Evolutionary conservation across 1,140 invertebrate species (phyloP).

Genomic region (Nixonia krombeini): DNA sequence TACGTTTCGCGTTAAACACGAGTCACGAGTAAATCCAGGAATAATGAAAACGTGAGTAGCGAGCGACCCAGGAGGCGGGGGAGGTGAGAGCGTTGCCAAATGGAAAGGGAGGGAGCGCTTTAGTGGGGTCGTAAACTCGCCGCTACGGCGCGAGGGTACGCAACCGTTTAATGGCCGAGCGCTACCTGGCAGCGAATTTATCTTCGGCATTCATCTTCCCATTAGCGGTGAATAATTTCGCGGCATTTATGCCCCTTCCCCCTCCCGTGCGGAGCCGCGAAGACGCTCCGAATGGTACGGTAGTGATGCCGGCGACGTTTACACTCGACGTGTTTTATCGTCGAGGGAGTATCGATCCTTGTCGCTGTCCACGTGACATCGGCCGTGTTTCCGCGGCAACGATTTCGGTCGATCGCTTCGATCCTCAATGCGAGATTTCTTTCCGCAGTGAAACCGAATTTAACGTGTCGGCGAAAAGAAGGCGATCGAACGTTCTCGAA

Average conservation of each 20-base stretch:
- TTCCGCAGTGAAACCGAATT: conserved; percentile 9
- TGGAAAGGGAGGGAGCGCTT: conserved; percentile 34
- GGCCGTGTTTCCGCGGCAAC: too few species aligned
- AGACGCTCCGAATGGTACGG: conserved; percentile 12
- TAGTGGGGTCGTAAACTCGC: conserved; percentile 50
- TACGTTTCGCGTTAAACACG: not conserved
- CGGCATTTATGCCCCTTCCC: conserved; percentile 56
- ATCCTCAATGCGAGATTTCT: not conserved
- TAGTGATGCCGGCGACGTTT: not conserved
- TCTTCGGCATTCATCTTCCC: conserved; percentile 62
- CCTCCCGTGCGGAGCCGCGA: conserved; percentile 27
- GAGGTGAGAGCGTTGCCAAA: too few species aligned
- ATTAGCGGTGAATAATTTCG: conserved; percentile 64
- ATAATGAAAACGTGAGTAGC: conserved; percentile 36
- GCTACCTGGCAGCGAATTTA: conserved; percentile 59
- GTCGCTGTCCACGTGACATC: too few species aligned
- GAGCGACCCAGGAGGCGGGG: too few species aligned
- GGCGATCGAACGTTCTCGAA: conserved; percentile 40
- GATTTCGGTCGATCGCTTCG: too few species aligned
- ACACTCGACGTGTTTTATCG: not conserved
- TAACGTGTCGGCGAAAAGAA: conserved; percentile 30
- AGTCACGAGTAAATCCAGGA: conserved; percentile 17
- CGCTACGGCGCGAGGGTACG: conserved; percentile 41
- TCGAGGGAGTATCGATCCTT: not conserved
- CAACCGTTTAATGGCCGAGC: conserved; percentile 52